Conservation (phyloP, 2,113 vertebrate species). For the Tragelaphus buxtoni region DNA sequence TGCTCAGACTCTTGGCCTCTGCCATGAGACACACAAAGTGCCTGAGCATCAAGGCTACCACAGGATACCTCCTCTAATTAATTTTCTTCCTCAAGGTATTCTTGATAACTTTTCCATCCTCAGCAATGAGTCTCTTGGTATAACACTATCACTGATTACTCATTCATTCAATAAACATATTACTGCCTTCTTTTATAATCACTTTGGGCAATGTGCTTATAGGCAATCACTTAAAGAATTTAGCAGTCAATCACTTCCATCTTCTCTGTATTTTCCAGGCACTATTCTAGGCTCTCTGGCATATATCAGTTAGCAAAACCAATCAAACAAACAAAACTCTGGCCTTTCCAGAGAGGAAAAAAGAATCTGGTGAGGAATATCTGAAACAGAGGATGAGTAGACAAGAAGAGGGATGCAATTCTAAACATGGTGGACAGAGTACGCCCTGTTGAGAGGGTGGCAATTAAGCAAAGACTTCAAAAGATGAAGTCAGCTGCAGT, state of each 20-base stretch:
- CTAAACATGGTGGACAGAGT: not conserved
- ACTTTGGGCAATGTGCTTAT: not conserved
- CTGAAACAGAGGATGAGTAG: not conserved
- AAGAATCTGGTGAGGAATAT: not conserved
- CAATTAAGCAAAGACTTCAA: not conserved
- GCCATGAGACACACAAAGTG: not conserved
- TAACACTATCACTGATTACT: not conserved
- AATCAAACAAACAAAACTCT: not conserved
- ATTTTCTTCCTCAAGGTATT: not conserved
- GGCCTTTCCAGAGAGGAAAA: not conserved
- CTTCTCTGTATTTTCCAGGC: not conserved
- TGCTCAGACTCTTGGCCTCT: not conserved
- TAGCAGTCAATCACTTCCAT: not conserved
- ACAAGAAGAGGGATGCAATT: not conserved
- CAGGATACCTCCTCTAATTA: not conserved
- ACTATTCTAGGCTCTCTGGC: not conserved
- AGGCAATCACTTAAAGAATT: not conserved
- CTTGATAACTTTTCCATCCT: not conserved
- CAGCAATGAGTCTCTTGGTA: not conserved
- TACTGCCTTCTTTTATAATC: not conserved
- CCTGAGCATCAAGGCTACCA: not conserved
- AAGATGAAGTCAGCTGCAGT: no score
- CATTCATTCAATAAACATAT: not conserved
- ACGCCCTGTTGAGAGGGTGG: not conserved
- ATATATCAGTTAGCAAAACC: not conserved